Percentiles rank a stretch among this genome's conserved stretches.
Conservation (phyloP, 2,113 vertebrate species). For the Rhea americana region DNA sequence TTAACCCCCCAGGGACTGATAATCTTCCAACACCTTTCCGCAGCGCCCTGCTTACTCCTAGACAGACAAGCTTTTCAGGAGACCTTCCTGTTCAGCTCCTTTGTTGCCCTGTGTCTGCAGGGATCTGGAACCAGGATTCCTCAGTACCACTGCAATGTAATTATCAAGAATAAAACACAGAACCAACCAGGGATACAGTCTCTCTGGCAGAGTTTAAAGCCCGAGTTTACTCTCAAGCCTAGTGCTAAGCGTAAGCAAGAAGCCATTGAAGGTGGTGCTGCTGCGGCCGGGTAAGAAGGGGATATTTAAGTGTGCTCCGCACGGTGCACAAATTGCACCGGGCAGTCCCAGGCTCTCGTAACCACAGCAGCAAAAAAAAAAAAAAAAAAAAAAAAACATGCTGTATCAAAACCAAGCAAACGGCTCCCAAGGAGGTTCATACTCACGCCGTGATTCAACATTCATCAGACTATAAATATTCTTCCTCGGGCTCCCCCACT, state of each 20-base stretch:
- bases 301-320: not conserved
- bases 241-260: not conserved
- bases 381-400: not conserved
- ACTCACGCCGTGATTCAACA: not conserved
- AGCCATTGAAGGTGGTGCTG: not conserved
- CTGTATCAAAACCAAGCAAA: not conserved
- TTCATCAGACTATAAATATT: not conserved
- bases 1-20: not conserved
- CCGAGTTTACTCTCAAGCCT: not conserved
- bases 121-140: not conserved
- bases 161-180: not conserved
- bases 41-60: not conserved
- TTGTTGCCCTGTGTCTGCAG: not conserved
- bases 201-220: not conserved
- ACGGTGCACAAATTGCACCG: not conserved
- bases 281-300: not conserved
- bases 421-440: not conserved
- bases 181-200: not conserved
- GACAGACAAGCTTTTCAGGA: rapidly evolving
- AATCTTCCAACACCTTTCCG: not conserved
- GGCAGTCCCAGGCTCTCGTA: not conserved
- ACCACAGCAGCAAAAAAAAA: not conserved
- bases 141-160: not conserved
- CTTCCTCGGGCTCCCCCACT: not conserved
- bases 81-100: not conserved